Percentiles rank a stretch among this genome's conserved stretches.
Evolutionary conservation across 1,140 invertebrate species (phyloP).

Genomic region (Holcopasites calliopsidis): DNA sequence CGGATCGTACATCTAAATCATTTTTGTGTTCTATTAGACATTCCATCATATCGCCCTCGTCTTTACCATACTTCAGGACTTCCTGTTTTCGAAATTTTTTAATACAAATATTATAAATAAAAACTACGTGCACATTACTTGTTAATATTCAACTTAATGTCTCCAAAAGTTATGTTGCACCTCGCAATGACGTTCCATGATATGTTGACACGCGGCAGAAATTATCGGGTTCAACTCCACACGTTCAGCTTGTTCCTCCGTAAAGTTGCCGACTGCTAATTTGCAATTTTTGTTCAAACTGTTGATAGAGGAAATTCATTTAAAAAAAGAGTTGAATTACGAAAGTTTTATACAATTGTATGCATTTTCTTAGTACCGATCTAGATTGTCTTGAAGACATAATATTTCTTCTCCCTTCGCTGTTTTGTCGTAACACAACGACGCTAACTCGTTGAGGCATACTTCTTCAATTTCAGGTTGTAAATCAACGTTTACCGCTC

Average conservation of each 20-base stretch:
- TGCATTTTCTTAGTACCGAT: slow-evolving; percentile 78
- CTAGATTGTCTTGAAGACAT: slow-evolving; percentile 95
- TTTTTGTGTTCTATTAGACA: slow-evolving; percentile 97
- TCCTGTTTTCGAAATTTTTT: slow-evolving; percentile 65
- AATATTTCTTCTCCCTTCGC: slow-evolving; percentile 93
- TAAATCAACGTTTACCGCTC: slow-evolving; percentile 94
- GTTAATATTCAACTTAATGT: neutral
- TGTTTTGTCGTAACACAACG: slow-evolving; percentile 90
- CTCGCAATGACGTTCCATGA: slow-evolving; percentile 91
- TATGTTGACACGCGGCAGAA: slow-evolving; percentile 88
- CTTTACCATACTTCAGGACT: slow-evolving; percentile 84
- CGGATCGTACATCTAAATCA: slow-evolving; percentile 86
- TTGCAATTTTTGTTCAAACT: slow-evolving; percentile 85
- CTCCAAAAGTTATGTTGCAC: slow-evolving; percentile 70
- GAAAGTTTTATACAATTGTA: neutral
- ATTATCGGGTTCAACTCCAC: slow-evolving; percentile 93
- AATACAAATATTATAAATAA: neutral
- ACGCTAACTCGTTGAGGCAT: slow-evolving; percentile 92
- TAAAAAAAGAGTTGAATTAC: slow-evolving; percentile 8
- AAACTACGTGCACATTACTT: neutral
- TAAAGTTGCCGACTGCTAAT: slow-evolving; percentile 91
- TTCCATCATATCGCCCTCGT: slow-evolving; percentile 93
- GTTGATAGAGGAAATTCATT: slow-evolving; percentile 48
- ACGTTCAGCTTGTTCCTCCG: slow-evolving; percentile 92
- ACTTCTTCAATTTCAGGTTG: slow-evolving; percentile 95